phyloP scores from a whole-genome alignment of 2,113 vertebrate genomes.

The Cheilinus undulatus region DNA sequence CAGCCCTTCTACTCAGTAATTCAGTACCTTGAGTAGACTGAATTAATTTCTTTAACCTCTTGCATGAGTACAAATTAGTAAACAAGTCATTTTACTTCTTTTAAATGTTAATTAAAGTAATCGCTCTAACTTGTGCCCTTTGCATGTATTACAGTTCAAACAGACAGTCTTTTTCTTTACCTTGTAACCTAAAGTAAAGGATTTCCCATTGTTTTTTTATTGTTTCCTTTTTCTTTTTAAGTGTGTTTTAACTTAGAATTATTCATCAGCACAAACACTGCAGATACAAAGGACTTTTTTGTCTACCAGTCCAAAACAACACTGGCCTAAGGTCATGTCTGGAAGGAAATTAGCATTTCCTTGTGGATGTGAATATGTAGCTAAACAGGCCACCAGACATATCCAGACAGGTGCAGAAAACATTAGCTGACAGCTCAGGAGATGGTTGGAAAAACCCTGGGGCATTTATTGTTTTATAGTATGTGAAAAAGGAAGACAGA shows the following conservation, averaged over 20 bases:
- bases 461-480: neutral
- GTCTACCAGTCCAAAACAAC: conserved; percentile 15
- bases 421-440: neutral
- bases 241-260: neutral
- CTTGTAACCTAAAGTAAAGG: neutral
- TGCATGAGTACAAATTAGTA: too few relatives aligned
- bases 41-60: too few relatives aligned
- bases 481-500: conserved; percentile 12
- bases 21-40: too few relatives aligned
- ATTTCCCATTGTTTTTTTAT: neutral
- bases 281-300: conserved; percentile 3
- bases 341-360: conserved; percentile 30
- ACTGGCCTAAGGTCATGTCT: conserved; percentile 43
- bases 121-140: too few relatives aligned
- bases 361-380: conserved; percentile 9
- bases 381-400: conserved; percentile 3
- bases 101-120: too few relatives aligned
- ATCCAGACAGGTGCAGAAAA: neutral
- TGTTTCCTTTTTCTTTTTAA: neutral
- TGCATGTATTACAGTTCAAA: too few relatives aligned
- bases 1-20: too few relatives aligned
- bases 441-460: neutral
- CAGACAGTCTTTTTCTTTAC: neutral
- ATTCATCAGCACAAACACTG: conserved; percentile 2
- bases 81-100: too few relatives aligned